These are phyloP conservation scores for Eumaeus atala DNA, from an alignment of 1,140 invertebrate species.

Conservation along the genomic window DNA sequence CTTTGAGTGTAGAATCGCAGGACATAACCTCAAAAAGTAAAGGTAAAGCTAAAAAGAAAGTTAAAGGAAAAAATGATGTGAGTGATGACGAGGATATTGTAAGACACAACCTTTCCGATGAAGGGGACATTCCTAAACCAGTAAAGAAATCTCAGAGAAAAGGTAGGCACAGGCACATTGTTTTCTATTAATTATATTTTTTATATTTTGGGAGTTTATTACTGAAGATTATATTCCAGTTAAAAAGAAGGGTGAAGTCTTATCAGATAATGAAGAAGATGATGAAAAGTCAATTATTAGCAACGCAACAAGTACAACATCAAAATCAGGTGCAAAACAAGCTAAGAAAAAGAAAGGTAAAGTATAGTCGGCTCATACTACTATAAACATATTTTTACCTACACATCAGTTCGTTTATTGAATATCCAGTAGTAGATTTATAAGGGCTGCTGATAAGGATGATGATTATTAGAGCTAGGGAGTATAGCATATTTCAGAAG, in stretches of 20 bases:
- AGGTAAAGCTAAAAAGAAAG: slow-evolving; percentile 69
- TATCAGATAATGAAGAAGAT: slow-evolving; percentile 58
- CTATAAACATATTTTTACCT: slow-evolving; percentile 14
- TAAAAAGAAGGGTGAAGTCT: slow-evolving; percentile 35
- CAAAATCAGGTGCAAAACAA: slow-evolving; percentile 43
- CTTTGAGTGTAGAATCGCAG: slow-evolving; percentile 42
- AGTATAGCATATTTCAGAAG: no score
- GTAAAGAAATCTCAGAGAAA: slow-evolving; percentile 74
- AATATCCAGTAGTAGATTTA: no score
- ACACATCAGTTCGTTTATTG: no score
- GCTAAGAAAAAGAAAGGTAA: slow-evolving; percentile 67
- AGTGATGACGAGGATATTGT: slow-evolving; percentile 61
- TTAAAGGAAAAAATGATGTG: slow-evolving; percentile 67
- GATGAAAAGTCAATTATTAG: slow-evolving; percentile 45
- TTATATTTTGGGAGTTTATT: slow-evolving; percentile 36
- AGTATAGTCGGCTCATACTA: slow-evolving; percentile 8
- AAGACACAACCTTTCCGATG: slow-evolving; percentile 56
- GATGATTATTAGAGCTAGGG: no score
- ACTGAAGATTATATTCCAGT: slow-evolving; percentile 21
- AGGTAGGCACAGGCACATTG: slow-evolving; percentile 43
- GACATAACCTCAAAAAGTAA: slow-evolving; percentile 73
- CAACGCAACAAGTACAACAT: slow-evolving; percentile 42
- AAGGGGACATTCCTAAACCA: slow-evolving; percentile 67
- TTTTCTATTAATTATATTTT: slow-evolving; percentile 12
- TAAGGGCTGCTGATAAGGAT: no score